Evolutionary conservation across 1,140 invertebrate genomes (phyloP), one percentile per base, ranked within the genome.

Genomic region (Bemisia tabaci): DNA sequence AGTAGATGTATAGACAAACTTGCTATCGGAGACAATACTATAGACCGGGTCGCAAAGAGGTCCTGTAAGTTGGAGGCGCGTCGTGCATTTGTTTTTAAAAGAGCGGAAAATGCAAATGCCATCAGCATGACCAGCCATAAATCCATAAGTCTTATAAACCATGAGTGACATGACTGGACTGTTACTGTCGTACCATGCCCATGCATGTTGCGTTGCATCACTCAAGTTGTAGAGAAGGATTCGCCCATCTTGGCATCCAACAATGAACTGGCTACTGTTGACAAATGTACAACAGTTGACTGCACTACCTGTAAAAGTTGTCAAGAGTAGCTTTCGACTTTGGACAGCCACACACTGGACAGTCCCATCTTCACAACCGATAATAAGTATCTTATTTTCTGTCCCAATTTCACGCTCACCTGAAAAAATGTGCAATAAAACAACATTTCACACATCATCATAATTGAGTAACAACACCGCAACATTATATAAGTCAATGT

Each of bases 41-140:
- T 84, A 80, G 24, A 85, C 80, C 11, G 84, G 83, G 72, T 90
- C 87, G 77, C 82, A 86, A 71, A 89, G 82, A 2, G 87, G 79
- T 0, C 87, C 88, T 22, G 86, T 86, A 9, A 88, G 75, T 61
- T 85, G 80, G 1, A 84, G 66, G 58, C 70, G 69, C 65, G 76
- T 80, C 66, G 79, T 74, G 9, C 75, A 74, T 64, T 75, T 68
- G 27, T 78, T 74, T 12, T 71, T 66, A 26, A 75, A 72, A 22
- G 74, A 72, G 62, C 77, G 64, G 22, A 79, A 78, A 26, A 78
- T 61, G 72, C 83, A 83, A 1, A 82, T 81, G 1, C 85, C 85
- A 76, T 88, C 87, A 72, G 80, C 81, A 72, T 79, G 74, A 1
- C 81, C 81, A 9, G 77, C 75, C 60, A 79, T 74, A 67, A 80